Conservation (phyloP, 1,140 invertebrate species). For the Coenobita brevimanus region DNA sequence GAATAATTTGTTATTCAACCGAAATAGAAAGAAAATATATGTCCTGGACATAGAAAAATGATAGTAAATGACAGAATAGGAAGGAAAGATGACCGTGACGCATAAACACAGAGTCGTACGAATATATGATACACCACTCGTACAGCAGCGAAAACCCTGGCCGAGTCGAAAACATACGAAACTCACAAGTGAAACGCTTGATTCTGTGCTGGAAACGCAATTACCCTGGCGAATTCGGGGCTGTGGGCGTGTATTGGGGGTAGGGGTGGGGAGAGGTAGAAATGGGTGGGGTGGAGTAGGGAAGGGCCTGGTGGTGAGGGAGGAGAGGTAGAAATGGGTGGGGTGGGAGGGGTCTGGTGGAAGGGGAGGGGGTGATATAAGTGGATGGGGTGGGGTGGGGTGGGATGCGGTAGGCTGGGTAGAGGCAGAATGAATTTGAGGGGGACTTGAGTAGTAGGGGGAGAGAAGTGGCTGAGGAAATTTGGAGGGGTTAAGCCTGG, state of each 20-base stretch:
- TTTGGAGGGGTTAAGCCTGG: no score
- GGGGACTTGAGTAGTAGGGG: background rate
- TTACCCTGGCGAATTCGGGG: background rate
- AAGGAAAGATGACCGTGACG: no score
- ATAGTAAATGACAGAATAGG: no score
- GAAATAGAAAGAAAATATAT: no score
- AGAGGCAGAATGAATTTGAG: background rate
- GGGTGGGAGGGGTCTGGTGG: background rate
- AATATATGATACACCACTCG: no score
- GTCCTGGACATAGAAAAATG: no score
- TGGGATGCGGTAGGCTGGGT: background rate
- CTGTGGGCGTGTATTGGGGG: background rate
- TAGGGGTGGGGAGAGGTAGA: background rate
- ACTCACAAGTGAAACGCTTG: background rate
- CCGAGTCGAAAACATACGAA: no score
- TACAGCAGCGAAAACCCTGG: no score
- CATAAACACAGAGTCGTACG: no score
- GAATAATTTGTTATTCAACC: no score
- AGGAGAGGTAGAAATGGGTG: background rate
- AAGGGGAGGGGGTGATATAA: background rate
- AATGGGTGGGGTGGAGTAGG: background rate
- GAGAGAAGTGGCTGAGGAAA: background rate
- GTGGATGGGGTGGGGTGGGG: background rate
- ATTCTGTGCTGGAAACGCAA: background rate
- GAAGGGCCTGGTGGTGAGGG: background rate